Conservation (phyloP, 2,888 invertebrate species). For the Amphipyra berbera region DNA sequence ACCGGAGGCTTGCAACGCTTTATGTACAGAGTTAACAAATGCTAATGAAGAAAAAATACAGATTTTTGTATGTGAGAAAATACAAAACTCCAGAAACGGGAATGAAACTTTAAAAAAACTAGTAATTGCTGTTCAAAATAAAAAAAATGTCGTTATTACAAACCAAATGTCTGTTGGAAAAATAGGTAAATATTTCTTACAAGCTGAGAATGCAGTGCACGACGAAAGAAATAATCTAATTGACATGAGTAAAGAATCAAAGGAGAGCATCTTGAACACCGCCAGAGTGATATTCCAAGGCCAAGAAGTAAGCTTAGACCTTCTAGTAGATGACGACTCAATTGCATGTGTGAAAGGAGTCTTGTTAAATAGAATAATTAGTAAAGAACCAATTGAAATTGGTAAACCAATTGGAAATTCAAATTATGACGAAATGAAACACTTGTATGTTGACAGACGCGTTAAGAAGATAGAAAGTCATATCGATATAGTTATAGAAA, state of each 20-base stretch:
- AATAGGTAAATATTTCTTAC: conserved; percentile 16
- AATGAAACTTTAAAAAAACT: conserved; percentile 12
- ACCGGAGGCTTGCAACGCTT: conserved; percentile 5
- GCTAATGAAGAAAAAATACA: conserved; percentile 3
- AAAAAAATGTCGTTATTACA: conserved; percentile 18
- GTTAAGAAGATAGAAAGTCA: conserved; percentile 2
- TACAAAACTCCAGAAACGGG: conserved; percentile 2
- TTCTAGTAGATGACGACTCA: conserved; percentile 18
- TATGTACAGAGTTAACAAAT: conserved; percentile 17
- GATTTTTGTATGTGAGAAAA: conserved; percentile 21
- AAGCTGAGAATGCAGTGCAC: not conserved
- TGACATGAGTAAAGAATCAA: conserved; percentile 15
- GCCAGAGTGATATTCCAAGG: conserved; percentile 27
- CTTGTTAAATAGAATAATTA: conserved; percentile 17
- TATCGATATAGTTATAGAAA: not conserved
- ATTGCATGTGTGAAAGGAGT: conserved; percentile 12
- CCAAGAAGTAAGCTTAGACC: conserved; percentile 11
- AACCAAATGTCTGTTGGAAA: not conserved
- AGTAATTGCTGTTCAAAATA: not conserved
- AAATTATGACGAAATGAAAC: conserved; percentile 31
- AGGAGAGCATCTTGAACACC: conserved; percentile 7
- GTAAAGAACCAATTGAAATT: conserved; percentile 13
- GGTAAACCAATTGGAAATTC: conserved; percentile 14
- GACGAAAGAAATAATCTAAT: conserved; percentile 7
- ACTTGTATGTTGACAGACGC: conserved; percentile 33